Conservation (phyloP, 2,888 invertebrate genomes). For the Calameuta pallipes region DNA sequence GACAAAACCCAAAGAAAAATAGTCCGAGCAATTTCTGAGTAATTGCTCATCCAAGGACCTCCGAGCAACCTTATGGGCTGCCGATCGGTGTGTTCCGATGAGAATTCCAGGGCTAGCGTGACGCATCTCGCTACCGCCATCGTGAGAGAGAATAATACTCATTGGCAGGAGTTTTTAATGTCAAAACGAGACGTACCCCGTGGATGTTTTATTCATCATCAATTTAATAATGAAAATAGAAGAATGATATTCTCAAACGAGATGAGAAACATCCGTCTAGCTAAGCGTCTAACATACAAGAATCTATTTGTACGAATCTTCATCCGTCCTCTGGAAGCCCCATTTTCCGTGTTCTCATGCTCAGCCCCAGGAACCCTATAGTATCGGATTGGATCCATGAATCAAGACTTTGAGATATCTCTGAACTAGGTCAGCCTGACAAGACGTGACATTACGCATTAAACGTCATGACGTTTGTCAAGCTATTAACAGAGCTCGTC, state of each 20-base stretch:
- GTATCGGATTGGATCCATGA: neutral
- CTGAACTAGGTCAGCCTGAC: conserved; percentile 59
- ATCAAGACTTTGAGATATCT: conserved; percentile 40
- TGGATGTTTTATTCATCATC: conserved; percentile 30
- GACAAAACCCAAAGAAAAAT: conserved; percentile 36
- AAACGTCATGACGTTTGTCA: conserved; percentile 50
- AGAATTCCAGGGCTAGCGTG: conserved; percentile 20
- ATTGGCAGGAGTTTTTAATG: conserved; percentile 19
- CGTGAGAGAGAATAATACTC: conserved; percentile 36
- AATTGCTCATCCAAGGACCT: conserved; percentile 29
- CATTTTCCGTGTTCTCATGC: neutral
- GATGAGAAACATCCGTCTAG: neutral
- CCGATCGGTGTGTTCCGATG: neutral
- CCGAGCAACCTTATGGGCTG: conserved; percentile 3
- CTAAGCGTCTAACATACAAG: neutral
- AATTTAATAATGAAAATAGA: conserved; percentile 14
- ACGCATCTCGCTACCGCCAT: conserved; percentile 24
- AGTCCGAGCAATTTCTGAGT: conserved; percentile 42
- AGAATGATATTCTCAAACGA: neutral
- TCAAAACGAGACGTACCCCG: conserved; percentile 5
- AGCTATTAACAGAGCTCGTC: conserved; percentile 52
- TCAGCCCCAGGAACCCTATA: neutral
- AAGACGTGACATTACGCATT: conserved; percentile 55
- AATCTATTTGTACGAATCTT: neutral
- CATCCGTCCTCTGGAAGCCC: neutral